A percentile compares a stretch with the other conserved stretches of the same genome.
Evolutionary conservation across 2,113 vertebrate species (phyloP).

Genomic region (Toxotes chatareus): DNA sequence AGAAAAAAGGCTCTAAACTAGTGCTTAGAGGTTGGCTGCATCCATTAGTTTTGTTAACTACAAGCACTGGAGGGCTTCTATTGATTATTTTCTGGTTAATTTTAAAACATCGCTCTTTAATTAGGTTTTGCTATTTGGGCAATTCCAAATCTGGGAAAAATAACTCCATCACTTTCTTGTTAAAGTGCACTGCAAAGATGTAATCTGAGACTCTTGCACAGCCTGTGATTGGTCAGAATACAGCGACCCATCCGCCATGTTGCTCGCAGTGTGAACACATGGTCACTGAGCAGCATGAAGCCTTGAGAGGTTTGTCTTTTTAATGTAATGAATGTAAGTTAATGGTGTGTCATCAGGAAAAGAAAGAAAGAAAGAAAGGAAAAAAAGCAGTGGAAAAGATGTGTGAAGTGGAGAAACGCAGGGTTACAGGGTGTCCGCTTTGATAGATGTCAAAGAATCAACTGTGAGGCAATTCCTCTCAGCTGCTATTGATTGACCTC

Average conservation of each 20-base stretch:
- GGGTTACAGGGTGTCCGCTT: conserved; percentile 23
- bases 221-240: background rate
- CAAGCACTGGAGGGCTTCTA: background rate
- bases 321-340: background rate
- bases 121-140: background rate
- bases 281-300: background rate
- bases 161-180: background rate
- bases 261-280: background rate
- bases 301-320: background rate
- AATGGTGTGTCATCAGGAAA: background rate
- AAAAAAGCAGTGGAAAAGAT: background rate
- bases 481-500: conserved; percentile 45
- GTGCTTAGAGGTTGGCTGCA: conserved; percentile 1
- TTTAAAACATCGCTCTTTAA: conserved; percentile 7
- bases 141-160: background rate
- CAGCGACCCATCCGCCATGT: background rate
- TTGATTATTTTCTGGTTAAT: conserved; percentile 5
- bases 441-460: conserved; percentile 56
- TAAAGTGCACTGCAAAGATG: conserved; percentile 11
- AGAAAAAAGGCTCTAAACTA: conserved; percentile 1
- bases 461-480: conserved; percentile 40
- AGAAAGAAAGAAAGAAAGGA: conserved; percentile 7
- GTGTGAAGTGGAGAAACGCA: background rate
- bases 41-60: background rate
- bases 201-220: background rate